phyloP scores from a whole-genome alignment of 1,140 invertebrate species.

The Drosophila pectinifera region DNA sequence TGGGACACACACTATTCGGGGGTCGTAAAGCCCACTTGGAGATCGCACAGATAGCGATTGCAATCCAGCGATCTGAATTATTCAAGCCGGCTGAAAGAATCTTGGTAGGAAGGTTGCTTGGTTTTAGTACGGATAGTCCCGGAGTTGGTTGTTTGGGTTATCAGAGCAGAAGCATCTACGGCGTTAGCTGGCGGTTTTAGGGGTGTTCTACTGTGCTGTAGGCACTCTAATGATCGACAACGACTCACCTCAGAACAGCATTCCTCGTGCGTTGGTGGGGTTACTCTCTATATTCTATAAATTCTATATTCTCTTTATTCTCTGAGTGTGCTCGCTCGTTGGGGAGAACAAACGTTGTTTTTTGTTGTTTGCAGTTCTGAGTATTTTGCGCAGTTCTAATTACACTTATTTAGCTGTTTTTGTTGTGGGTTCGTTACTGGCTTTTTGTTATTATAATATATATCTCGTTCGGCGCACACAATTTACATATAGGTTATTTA shows the following conservation, averaged over 20 bases:
- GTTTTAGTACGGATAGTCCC: constrained; percentile 41
- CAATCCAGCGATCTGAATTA: constrained; percentile 50
- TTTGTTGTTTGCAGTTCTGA: constrained; percentile 44
- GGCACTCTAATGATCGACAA: constrained; percentile 14
- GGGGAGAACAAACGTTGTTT: constrained; percentile 23
- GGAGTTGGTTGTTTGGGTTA: constrained; percentile 23
- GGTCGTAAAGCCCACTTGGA: constrained; percentile 55
- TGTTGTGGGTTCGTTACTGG: constrained; percentile 25
- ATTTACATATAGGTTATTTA: constrained; percentile 13
- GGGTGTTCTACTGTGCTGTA: constrained; percentile 35
- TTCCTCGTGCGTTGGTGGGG: constrained; percentile 41
- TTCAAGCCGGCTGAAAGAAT: constrained; percentile 49
- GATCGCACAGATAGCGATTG: constrained; percentile 51
- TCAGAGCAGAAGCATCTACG: constrained; percentile 43
- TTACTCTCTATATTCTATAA: constrained; percentile 13
- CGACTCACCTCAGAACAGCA: constrained; percentile 61
- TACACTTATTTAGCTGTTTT: constrained; percentile 43
- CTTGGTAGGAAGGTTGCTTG: constrained; percentile 2
- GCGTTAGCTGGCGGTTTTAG: constrained; percentile 38
- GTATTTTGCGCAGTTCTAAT: constrained; percentile 78
- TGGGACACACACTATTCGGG: constrained; percentile 72
- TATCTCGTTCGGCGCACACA: constrained; percentile 34
- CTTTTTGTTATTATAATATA: constrained; percentile 29
- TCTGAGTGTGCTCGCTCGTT: not conserved
- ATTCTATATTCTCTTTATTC: not conserved